Percentiles rank a stretch among this genome's conserved stretches.
These are phyloP conservation scores for Eulemur macaco DNA, from an alignment of 2,113 vertebrate species.

Conservation along the genomic window DNA sequence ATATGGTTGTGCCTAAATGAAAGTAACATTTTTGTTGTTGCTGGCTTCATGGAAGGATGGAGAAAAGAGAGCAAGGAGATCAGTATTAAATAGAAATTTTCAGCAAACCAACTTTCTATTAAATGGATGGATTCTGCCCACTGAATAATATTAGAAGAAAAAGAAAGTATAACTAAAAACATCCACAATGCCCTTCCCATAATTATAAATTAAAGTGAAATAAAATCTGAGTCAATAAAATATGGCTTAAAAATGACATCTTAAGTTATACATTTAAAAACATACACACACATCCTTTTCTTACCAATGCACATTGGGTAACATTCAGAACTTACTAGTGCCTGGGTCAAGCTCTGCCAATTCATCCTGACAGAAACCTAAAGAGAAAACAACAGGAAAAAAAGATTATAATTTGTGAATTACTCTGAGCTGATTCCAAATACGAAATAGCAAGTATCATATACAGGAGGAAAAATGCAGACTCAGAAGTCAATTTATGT, in stretches of 20 bases:
- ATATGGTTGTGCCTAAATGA: neutral
- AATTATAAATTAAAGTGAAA: slow-evolving; percentile 31
- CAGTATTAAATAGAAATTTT: slow-evolving; percentile 21
- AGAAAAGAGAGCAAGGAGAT: neutral
- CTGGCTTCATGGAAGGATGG: neutral
- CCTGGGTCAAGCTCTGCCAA: slow-evolving; percentile 84
- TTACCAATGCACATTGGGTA: slow-evolving; percentile 32
- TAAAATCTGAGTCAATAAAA: slow-evolving; percentile 32
- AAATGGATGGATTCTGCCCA: neutral
- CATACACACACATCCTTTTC: neutral
- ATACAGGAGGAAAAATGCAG: neutral
- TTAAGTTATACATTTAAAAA: slow-evolving; percentile 39
- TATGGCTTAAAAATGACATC: neutral
- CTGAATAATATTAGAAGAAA: slow-evolving; percentile 2
- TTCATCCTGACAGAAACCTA: slow-evolving; percentile 87
- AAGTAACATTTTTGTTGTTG: slow-evolving; percentile 7
- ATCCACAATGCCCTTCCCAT: neutral
- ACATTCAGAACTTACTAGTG: slow-evolving; percentile 71
- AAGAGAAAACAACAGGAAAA: slow-evolving; percentile 42
- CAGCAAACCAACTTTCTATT: slow-evolving; percentile 28
- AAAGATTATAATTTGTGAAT: neutral
- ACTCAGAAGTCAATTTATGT: neutral
- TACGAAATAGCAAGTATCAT: neutral
- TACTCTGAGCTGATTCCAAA: neutral
- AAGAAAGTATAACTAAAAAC: slow-evolving; percentile 7